Percentiles rank a stretch among this genome's conserved stretches.
These are phyloP conservation scores for Drosophila kepulauana DNA, from an alignment of 1,140 invertebrate species.

Conservation along the genomic window DNA sequence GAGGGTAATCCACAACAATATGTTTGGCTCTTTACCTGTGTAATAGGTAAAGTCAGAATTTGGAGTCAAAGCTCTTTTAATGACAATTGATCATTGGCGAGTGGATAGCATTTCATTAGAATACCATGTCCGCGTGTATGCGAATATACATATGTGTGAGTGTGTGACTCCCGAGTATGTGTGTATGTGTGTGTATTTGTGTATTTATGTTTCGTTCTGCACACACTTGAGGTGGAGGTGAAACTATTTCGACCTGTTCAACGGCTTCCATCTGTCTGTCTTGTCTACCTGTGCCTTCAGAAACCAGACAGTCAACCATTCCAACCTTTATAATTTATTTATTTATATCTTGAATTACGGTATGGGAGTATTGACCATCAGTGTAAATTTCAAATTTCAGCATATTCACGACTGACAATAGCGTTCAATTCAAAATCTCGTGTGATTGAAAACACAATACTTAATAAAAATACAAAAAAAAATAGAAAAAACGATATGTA, in stretches of 20 bases:
- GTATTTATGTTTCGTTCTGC: slow-evolving; percentile 65
- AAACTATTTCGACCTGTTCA: slow-evolving; percentile 84
- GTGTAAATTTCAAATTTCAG: slow-evolving; percentile 83
- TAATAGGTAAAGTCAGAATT: slow-evolving; percentile 63
- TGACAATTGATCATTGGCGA: slow-evolving; percentile 84
- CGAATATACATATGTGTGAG: slow-evolving; percentile 10
- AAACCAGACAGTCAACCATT: slow-evolving; percentile 75
- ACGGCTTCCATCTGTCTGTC: slow-evolving; percentile 71
- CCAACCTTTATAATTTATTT: slow-evolving; percentile 82
- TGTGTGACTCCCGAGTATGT: slow-evolving; percentile 17
- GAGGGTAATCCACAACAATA: slow-evolving; percentile 22
- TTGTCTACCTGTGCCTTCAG: slow-evolving; percentile 58
- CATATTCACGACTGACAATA: slow-evolving; percentile 82
- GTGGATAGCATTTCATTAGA: slow-evolving; percentile 85
- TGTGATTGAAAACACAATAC: slow-evolving; percentile 79
- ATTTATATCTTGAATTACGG: slow-evolving; percentile 84
- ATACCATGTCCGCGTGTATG: slow-evolving; percentile 49
- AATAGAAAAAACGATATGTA: slow-evolving; percentile 50
- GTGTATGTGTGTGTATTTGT: slow-evolving; percentile 26
- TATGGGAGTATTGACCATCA: slow-evolving; percentile 85
- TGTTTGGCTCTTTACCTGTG: slow-evolving; percentile 23
- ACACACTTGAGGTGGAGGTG: slow-evolving; percentile 80
- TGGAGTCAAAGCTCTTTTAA: slow-evolving; percentile 84
- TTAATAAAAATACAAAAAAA: slow-evolving; percentile 53
- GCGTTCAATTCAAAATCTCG: slow-evolving; percentile 69